A percentile compares a stretch with the other conserved stretches of the same genome.
These are phyloP conservation scores for Caranx ignobilis DNA, from an alignment of 2,113 vertebrate species.

Conservation along the genomic window DNA sequence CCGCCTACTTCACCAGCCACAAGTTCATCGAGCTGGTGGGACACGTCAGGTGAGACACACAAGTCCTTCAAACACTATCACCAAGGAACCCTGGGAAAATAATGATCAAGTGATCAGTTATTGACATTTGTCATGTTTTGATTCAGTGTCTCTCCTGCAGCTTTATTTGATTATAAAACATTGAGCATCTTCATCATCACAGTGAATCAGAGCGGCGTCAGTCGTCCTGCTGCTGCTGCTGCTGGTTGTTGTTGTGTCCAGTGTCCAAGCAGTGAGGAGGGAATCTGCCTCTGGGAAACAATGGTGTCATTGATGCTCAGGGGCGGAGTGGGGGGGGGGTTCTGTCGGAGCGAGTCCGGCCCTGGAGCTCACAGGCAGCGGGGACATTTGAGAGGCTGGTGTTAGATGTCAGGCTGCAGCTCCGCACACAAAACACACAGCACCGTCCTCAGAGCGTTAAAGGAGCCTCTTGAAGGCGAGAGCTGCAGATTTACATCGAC, in stretches of 20 bases:
- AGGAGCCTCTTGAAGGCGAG: too few relatives aligned
- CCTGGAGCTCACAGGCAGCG: slow-evolving; percentile 10
- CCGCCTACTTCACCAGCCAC: slow-evolving; percentile 97
- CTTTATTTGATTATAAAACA: too few relatives aligned
- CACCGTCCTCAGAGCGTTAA: too few relatives aligned
- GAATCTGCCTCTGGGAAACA: slow-evolving; percentile 32
- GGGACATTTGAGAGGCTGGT: slow-evolving; percentile 65
- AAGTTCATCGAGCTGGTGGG: slow-evolving; percentile 98
- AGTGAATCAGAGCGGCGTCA: neutral
- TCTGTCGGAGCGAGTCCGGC: neutral
- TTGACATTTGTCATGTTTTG: too few relatives aligned
- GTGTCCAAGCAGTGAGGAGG: neutral
- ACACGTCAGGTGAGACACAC: slow-evolving; percentile 90
- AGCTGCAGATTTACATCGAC: too few relatives aligned
- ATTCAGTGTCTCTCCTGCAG: too few relatives aligned
- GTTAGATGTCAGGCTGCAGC: slow-evolving; percentile 52
- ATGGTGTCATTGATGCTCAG: slow-evolving; percentile 49
- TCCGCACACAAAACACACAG: neutral
- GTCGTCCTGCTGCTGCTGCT: neutral
- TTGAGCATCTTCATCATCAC: neutral
- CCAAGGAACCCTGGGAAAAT: too few relatives aligned
- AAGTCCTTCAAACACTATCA: too few relatives aligned
- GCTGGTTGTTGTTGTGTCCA: neutral
- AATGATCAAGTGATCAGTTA: too few relatives aligned
- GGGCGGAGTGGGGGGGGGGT: neutral